Evolutionary conservation across 1,140 invertebrate species (phyloP).

Genomic region (Lepidurus apus): DNA sequence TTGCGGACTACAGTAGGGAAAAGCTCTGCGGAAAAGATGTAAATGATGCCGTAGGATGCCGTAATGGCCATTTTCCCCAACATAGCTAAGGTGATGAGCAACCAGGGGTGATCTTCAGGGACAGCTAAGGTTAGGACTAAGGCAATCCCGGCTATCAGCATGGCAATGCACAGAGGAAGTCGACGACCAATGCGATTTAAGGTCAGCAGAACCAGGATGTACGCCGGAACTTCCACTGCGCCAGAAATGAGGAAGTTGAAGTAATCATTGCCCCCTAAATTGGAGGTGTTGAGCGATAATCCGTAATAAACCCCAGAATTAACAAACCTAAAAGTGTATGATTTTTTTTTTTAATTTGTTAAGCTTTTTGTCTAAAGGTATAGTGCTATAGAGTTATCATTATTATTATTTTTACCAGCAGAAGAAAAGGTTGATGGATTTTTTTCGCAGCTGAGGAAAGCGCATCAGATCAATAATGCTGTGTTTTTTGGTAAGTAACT

Average conservation of each 20-base stretch:
- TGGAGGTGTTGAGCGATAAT: slow-evolving; percentile 63
- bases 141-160: slow-evolving; percentile 30
- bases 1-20: slow-evolving; percentile 76
- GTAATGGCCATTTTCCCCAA: slow-evolving; percentile 76
- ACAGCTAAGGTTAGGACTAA: slow-evolving; percentile 50
- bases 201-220: slow-evolving; percentile 61
- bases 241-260: slow-evolving; percentile 73
- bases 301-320: slow-evolving; percentile 84
- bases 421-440: slow-evolving; percentile 68
- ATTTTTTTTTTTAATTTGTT: no score
- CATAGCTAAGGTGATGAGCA: slow-evolving; percentile 47
- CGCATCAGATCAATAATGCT: slow-evolving; percentile 60
- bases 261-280: slow-evolving; percentile 72
- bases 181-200: slow-evolving; percentile 67
- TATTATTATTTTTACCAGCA: slow-evolving; percentile 56
- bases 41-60: slow-evolving; percentile 78
- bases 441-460: slow-evolving; percentile 62
- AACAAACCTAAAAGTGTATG: slow-evolving; percentile 55
- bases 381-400: no score
- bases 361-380: no score
- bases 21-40: slow-evolving; percentile 83
- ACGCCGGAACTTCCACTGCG: slow-evolving; percentile 75
- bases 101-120: slow-evolving; percentile 47
- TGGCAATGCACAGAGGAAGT: slow-evolving; percentile 61
- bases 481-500: not conserved